A percentile compares a stretch with the other conserved stretches of the same genome.
phyloP scores from a whole-genome alignment of 2,888 invertebrate genomes.

The Coleophora deauratella region DNA sequence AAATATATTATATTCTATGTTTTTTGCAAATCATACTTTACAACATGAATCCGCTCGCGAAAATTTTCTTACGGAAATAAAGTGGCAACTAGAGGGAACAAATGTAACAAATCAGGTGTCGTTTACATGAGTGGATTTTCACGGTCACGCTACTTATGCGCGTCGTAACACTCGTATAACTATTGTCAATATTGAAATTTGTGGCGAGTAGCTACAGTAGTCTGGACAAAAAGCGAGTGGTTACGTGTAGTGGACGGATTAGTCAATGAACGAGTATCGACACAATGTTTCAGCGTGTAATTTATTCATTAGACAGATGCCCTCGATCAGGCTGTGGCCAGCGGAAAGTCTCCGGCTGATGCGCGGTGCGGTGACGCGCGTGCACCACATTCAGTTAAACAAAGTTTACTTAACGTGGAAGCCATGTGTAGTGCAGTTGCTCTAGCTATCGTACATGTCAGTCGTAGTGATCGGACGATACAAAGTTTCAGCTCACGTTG shows the following conservation, averaged over 20 bases:
- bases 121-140: slow-evolving; percentile 33
- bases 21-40: not conserved
- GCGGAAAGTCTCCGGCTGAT: slow-evolving; percentile 64
- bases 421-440: no score
- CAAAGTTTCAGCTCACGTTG: no score
- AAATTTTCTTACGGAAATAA: not conserved
- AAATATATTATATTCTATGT: no score
- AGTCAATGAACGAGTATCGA: slow-evolving; percentile 62
- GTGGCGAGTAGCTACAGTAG: slow-evolving; percentile 22
- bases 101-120: slow-evolving; percentile 35
- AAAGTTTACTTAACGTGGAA: slow-evolving; percentile 6
- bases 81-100: slow-evolving; percentile 1
- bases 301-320: slow-evolving; percentile 72
- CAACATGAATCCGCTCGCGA: no score
- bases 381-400: no score
- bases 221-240: slow-evolving; percentile 23
- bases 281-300: slow-evolving; percentile 73
- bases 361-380: slow-evolving; percentile 5
- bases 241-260: slow-evolving; percentile 28
- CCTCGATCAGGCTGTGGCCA: slow-evolving; percentile 57
- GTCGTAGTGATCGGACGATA: no score
- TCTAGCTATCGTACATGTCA: no score
- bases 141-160: slow-evolving; percentile 36
- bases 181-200: slow-evolving; percentile 62
- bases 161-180: slow-evolving; percentile 26